These are phyloP conservation scores for Cephalopachus bancanus DNA, from an alignment of 2,797 vertebrate species.

Conservation along the genomic window DNA sequence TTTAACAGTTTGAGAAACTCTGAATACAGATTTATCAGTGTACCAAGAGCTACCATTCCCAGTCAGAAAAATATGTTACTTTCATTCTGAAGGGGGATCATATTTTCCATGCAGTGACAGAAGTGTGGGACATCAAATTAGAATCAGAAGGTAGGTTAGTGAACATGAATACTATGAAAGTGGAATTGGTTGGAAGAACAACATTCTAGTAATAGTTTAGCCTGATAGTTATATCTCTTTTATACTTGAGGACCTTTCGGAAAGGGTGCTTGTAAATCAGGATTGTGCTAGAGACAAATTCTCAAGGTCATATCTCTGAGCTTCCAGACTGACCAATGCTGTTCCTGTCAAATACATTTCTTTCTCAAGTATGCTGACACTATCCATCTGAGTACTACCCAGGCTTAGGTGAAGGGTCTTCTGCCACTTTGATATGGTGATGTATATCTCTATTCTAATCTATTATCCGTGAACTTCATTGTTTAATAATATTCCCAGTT, in stretches of 20 bases:
- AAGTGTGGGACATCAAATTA: neutral
- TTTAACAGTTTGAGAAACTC: neutral
- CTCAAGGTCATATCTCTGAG: neutral
- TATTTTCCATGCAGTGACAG: neutral
- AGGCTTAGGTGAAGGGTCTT: neutral
- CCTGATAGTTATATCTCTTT: neutral
- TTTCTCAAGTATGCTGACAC: neutral
- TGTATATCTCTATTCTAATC: neutral
- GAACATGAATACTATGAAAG: neutral
- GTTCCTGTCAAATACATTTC: neutral
- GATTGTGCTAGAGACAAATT: neutral
- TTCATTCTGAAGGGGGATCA: neutral
- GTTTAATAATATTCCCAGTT: slow-evolving; percentile 4
- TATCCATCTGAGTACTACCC: neutral
- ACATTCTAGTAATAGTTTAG: neutral
- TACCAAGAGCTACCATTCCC: neutral
- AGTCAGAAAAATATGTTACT: neutral
- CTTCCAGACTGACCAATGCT: neutral
- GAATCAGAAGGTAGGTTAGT: neutral
- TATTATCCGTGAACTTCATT: neutral
- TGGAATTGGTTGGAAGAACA: neutral
- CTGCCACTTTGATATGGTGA: neutral
- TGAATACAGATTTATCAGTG: neutral
- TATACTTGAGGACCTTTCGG: neutral
- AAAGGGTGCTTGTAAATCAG: neutral